phyloP scores from a whole-genome alignment of 2,888 invertebrate species.

The Argynnis bischoffii region DNA sequence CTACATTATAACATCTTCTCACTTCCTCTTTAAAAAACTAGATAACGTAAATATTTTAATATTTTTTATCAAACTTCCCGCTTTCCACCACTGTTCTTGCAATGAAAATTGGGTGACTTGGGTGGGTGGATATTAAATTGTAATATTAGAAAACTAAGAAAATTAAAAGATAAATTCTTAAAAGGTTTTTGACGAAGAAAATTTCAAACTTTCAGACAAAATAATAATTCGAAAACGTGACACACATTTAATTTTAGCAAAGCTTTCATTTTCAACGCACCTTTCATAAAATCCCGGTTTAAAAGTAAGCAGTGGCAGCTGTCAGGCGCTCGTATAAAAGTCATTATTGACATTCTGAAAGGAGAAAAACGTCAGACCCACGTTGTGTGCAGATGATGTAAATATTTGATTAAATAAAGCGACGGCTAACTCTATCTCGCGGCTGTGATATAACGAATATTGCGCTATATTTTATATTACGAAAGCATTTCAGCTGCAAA shows the following conservation, averaged over 20 bases:
- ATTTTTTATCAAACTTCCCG: too few relatives aligned
- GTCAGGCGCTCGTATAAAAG: conserved; percentile 46
- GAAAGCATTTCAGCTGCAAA: conserved; percentile 7
- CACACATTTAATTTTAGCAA: conserved; percentile 2
- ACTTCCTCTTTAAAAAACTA: too few relatives aligned
- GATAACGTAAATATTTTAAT: too few relatives aligned
- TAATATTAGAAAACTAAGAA: too few relatives aligned
- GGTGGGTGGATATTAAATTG: too few relatives aligned
- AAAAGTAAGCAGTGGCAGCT: conserved; percentile 23
- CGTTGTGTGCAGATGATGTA: conserved; percentile 57
- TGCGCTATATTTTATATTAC: conserved; percentile 17
- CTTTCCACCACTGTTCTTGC: too few relatives aligned
- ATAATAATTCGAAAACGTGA: conserved; percentile 3
- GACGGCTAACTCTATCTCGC: conserved; percentile 34
- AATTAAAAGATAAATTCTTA: too few relatives aligned
- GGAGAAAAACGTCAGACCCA: conserved; percentile 70
- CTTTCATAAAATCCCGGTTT: conserved; percentile 16
- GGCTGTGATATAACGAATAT: conserved; percentile 21
- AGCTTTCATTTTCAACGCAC: conserved; percentile 17
- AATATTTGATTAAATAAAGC: conserved; percentile 66
- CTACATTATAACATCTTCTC: too few relatives aligned
- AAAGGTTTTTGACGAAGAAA: too few relatives aligned
- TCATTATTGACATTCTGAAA: conserved; percentile 70
- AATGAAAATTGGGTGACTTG: too few relatives aligned
- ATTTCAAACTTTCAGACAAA: too few relatives aligned